Conservation (phyloP, 2,113 vertebrate species). For the Phoxinus phoxinus region DNA sequence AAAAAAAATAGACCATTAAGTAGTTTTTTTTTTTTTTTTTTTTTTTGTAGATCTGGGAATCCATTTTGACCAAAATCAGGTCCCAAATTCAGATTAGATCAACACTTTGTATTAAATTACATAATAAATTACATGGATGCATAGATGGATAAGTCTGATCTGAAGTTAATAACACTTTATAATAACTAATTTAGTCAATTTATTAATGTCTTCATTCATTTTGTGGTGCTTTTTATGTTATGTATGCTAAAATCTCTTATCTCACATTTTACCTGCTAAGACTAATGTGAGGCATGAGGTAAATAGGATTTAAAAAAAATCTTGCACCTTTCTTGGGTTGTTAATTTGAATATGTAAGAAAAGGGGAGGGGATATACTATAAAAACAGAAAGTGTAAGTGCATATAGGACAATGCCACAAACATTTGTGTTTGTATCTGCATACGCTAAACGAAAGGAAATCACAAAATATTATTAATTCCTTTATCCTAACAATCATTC, state of each 20-base stretch:
- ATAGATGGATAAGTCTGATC: too few species aligned
- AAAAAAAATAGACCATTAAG: background rate
- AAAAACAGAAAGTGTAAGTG: background rate
- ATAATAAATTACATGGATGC: background rate
- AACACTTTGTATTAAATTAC: background rate
- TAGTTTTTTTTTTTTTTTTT: background rate
- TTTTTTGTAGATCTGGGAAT: background rate
- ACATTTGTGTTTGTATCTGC: background rate
- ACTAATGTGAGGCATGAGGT: background rate
- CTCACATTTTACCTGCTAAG: background rate
- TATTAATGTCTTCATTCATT: background rate
- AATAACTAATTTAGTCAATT: too few species aligned
- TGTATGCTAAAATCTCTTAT: background rate
- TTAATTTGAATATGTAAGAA: background rate
- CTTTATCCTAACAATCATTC: background rate
- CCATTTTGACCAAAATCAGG: background rate
- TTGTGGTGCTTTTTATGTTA: background rate
- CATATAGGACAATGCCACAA: background rate
- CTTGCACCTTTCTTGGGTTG: background rate
- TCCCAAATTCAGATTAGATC: background rate
- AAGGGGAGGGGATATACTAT: conserved; percentile 7
- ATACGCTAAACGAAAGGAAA: background rate
- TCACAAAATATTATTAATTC: background rate
- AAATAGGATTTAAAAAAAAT: background rate
- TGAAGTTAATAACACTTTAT: too few species aligned